phyloP scores from a whole-genome alignment of 2,797 vertebrate species.

The Lutjanus campechanus region DNA sequence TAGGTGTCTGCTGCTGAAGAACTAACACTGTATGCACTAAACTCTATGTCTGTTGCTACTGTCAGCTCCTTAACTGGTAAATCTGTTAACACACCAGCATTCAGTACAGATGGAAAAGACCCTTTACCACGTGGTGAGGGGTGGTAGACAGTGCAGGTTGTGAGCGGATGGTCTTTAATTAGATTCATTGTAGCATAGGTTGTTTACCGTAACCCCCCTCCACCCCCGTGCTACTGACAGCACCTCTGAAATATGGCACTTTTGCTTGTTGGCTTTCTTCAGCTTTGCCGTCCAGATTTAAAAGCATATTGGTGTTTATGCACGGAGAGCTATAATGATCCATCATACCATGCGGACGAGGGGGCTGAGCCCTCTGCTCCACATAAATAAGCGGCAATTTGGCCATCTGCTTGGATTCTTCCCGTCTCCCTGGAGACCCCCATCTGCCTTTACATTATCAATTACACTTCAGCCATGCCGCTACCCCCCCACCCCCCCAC shows the following conservation, averaged over 20 bases:
- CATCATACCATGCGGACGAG: constrained; percentile 90
- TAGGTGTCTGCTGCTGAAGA: constrained; percentile 25
- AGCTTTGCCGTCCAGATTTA: constrained; percentile 93
- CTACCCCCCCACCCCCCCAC: constrained; percentile 51
- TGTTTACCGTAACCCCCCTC: constrained; percentile 84
- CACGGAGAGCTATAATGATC: constrained; percentile 96
- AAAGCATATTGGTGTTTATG: constrained; percentile 99
- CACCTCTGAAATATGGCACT: constrained; percentile 92
- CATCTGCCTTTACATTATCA: constrained; percentile 99
- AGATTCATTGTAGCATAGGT: constrained; percentile 87
- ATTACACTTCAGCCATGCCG: constrained; percentile 95
- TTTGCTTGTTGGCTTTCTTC: constrained; percentile 84
- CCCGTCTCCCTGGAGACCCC: constrained; percentile 93
- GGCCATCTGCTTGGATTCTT: constrained; percentile 99
- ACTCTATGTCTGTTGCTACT: constrained; percentile 35
- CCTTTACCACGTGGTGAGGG: constrained; percentile 48
- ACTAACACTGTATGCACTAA: constrained; percentile 16
- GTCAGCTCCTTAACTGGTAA: constrained; percentile 48
- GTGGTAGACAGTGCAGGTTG: constrained; percentile 60
- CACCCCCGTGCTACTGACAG: constrained; percentile 80
- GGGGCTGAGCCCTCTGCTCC: constrained; percentile 87
- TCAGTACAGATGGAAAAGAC: constrained; percentile 55
- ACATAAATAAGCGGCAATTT: constrained; percentile 98
- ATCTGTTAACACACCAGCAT: constrained; percentile 50
- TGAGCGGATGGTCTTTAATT: constrained; percentile 77